phyloP scores from a whole-genome alignment of 2,888 invertebrate species.

The Rhabditoides inermis region DNA sequence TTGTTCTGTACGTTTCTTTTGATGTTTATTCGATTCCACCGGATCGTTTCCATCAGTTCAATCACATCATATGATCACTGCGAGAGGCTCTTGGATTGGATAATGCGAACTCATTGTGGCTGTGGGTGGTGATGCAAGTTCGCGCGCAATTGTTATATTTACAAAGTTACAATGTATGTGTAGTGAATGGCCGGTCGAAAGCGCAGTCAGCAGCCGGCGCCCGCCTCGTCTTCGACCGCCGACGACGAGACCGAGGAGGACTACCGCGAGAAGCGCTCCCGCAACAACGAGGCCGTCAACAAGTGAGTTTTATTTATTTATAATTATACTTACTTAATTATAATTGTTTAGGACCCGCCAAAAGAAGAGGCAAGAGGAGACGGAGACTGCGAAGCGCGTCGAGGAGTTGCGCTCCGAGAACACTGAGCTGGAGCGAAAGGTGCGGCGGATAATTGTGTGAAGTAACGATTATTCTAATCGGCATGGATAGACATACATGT shows the following conservation, averaged over 20 bases:
- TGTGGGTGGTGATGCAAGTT: too few relatives aligned
- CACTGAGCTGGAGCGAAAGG: conserved; percentile 44
- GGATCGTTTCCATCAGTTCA: too few relatives aligned
- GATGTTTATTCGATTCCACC: too few relatives aligned
- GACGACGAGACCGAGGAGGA: conserved; percentile 28
- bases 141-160: too few relatives aligned
- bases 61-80: too few relatives aligned
- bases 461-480: conserved; percentile 6
- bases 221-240: too few relatives aligned
- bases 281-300: conserved; percentile 51
- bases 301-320: conserved; percentile 13
- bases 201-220: too few relatives aligned
- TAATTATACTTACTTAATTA: neutral
- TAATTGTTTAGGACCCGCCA: conserved; percentile 35
- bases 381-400: conserved; percentile 40
- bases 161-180: too few relatives aligned
- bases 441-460: neutral
- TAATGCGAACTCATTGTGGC: too few relatives aligned
- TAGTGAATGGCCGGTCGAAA: too few relatives aligned
- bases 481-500: neutral
- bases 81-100: too few relatives aligned
- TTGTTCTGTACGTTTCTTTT: too few relatives aligned
- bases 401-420: conserved; percentile 47
- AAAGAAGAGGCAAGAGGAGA: conserved; percentile 50
- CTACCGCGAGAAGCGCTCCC: conserved; percentile 41